phyloP scores from a whole-genome alignment of 2,888 invertebrate genomes.

The Cataglyphis livida region DNA sequence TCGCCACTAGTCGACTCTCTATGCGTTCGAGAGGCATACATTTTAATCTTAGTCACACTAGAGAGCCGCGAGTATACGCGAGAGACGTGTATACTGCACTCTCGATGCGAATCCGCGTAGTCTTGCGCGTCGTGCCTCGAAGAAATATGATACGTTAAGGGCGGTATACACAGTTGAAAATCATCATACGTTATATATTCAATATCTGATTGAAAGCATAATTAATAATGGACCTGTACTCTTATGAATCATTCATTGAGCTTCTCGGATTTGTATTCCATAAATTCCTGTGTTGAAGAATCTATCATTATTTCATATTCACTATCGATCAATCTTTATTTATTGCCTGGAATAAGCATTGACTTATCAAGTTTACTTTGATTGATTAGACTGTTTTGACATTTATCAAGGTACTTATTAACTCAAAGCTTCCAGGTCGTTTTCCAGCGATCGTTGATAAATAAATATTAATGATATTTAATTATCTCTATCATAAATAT shows the following conservation, averaged over 20 bases:
- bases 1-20: constrained; percentile 72
- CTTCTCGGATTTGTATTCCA: neutral
- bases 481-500: neutral
- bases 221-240: constrained; percentile 34
- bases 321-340: constrained; percentile 42
- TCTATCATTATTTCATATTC: constrained; percentile 25
- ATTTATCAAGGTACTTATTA: constrained; percentile 32
- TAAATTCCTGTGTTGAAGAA: neutral
- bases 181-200: constrained; percentile 23
- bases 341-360: constrained; percentile 28
- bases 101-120: constrained; percentile 32
- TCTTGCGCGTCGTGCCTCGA: constrained; percentile 54
- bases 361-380: constrained; percentile 19
- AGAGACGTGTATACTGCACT: constrained; percentile 33
- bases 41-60: constrained; percentile 72
- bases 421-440: constrained; percentile 7
- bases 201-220: constrained; percentile 24
- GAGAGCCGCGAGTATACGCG: constrained; percentile 38
- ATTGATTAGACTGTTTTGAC: constrained; percentile 31
- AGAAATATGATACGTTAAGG: constrained; percentile 51
- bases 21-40: constrained; percentile 72
- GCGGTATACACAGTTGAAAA: constrained; percentile 31
- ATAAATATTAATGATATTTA: neutral
- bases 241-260: neutral
- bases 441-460: neutral